Evolutionary conservation across 2,797 vertebrate species (phyloP).

Genomic region (Limosa lapponica): DNA sequence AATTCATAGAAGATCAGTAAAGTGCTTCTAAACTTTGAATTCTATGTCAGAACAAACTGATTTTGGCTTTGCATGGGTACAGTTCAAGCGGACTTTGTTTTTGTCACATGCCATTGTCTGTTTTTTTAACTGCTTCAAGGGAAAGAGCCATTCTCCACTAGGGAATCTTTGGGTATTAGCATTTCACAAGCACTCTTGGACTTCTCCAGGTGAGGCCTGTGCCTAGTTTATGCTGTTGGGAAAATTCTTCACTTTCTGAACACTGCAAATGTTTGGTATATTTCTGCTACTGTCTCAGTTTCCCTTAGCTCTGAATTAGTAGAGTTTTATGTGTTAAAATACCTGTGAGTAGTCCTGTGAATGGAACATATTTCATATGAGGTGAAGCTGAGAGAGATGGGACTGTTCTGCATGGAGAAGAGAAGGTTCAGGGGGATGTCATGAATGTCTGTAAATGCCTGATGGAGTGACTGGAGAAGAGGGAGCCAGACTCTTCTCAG

Average conservation of each 20-base stretch:
- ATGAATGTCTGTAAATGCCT: neutral
- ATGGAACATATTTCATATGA: neutral
- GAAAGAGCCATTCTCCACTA: neutral
- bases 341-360: neutral
- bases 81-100: neutral
- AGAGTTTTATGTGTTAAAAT: neutral
- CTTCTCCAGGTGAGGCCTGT: neutral
- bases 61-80: neutral
- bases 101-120: accelerated
- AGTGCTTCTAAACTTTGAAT: neutral
- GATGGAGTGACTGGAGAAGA: neutral
- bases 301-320: neutral
- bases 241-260: neutral
- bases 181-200: neutral
- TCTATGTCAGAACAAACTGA: neutral
- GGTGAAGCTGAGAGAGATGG: neutral
- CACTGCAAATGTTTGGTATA: neutral
- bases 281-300: neutral
- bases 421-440: neutral
- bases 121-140: neutral
- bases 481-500: neutral
- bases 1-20: neutral
- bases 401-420: neutral
- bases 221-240: neutral
- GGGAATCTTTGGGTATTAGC: neutral